Evolutionary conservation across 2,113 vertebrate genomes (phyloP), one percentile per base, ranked within the genome.

Genomic region (Pelecanoides urinatrix): DNA sequence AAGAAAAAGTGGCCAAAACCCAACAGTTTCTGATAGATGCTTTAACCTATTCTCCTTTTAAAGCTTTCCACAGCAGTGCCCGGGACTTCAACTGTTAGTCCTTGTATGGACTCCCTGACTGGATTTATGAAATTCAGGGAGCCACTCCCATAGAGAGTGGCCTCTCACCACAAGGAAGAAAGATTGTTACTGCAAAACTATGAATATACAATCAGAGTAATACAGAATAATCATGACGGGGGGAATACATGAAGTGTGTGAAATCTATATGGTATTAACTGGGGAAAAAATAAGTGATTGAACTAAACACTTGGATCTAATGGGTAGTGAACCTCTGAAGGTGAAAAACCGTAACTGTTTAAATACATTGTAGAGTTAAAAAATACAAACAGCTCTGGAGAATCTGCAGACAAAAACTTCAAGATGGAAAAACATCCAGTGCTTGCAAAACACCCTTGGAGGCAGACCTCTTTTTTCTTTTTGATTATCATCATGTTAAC

Each of bases 121-220:
- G n/a, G 8, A 27, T 18, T 32, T 18, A 13, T 2, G 58, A 42
- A 42, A 53, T 36, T 15, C 47, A 13, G 26, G 50, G 21, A 81
- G 70, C 21, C 13, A 0, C 32, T 32, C 38, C 25, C n/a, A 16
- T 2, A 36, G 25, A n/a, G 25, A 34, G 29, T 0, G 4, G 17
- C 40, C 30, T 26, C 59, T 61, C n/a, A 10, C 38, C 30, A 4
- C 10, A 18, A 38, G 36, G 27, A 19, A 29, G 36, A 36, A 25
- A 16, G 21, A 40, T 8, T 2, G 6, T 58, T 42, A 21, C 34
- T 59, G 53, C 52, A 72, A 9, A 45, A 38, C 23, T 45, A 52
- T 49, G 45, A 72, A 21, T 3, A 3, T 11, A 17, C 13, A 7
- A 16, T 21, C 19, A 19, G 17, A 52, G 17, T 8, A 25, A 86